Base-by-base conservation (phyloP, 2,797 vertebrate species). In the Aratinga solstitialis region DNA sequence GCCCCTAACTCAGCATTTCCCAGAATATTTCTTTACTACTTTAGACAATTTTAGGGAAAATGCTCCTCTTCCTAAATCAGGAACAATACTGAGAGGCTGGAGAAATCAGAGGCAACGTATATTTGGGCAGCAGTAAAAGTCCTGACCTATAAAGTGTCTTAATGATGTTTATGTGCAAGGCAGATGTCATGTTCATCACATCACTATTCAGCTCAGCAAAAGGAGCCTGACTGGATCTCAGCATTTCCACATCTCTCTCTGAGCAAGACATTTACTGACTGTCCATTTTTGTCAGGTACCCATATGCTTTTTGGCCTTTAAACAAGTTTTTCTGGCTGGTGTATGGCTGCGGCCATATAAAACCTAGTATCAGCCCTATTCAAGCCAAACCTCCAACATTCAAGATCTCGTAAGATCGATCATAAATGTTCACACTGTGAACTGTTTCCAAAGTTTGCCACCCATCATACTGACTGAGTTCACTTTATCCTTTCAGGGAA, bases 401-500 rank as follows among this genome's bases (percentile, higher is more conserved):
- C 18, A 78, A 82, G 30, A 68, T 11, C n/a, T 92, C 38, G 0
- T 68, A 90, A 76, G 54, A 73, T 38, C 13, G 1, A 71, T 67
- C 67, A 67, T 34, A 54, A 87, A 82, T 48, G 40, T 54, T 85
- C 81, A 80, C 53, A 54, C 11, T 65, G 51, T 65, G 61, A 93
- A 86, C 75, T 54, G 9, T 58, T 92, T 68, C 79, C 79, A 90
- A 91, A 96, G 72, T 78, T 92, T 86, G 45, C 62, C 69, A 90
- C 69, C 71, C 63, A 75, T 93, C 85, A 86, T 36, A 95, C 61
- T 83, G 87, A 85, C 90, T 42, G 89, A 85, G 36, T 61, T 86
- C 89, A 53, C 89, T 93, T 90, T 47, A 94, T 86, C 85, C 90
- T 94, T 91, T 65, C 79, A 90, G 42, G 62, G 79, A 95, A 86